phyloP scores from a whole-genome alignment of 2,113 vertebrate genomes.

The Neomonachus schauinslandi region DNA sequence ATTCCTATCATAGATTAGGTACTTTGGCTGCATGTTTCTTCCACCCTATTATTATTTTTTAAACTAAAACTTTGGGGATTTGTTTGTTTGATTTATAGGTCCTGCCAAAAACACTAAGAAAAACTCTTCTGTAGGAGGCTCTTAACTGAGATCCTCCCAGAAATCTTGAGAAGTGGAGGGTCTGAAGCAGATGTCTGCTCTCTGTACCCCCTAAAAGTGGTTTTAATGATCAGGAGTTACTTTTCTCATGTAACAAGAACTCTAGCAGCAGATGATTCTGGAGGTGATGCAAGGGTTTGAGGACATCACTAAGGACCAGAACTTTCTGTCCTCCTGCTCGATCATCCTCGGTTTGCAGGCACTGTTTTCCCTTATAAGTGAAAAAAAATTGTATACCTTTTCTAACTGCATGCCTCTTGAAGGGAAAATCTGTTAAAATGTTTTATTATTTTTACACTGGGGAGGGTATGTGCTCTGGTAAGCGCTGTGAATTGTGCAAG shows the following conservation, averaged over 20 bases:
- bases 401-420: not conserved
- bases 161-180: not conserved
- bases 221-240: not conserved
- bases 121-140: not conserved
- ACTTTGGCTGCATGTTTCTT: not conserved
- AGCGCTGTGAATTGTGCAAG: no score
- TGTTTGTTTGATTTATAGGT: not conserved
- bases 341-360: not conserved
- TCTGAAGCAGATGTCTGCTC: not conserved
- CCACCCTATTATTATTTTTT: not conserved
- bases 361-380: not conserved
- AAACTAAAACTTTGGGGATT: not conserved
- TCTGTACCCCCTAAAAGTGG: not conserved
- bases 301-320: not conserved
- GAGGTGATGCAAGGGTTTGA: not conserved
- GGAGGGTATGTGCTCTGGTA: no score
- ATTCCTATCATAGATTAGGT: not conserved
- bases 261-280: not conserved
- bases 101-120: slow-evolving; percentile 10
- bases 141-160: not conserved
- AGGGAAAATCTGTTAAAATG: slow-evolving; percentile 8
- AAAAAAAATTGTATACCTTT: not conserved
- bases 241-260: not conserved
- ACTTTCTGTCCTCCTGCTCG: not conserved
- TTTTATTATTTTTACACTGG: not conserved